phyloP scores from a whole-genome alignment of 2,888 invertebrate species.

The Tenthredo distinguenda region DNA sequence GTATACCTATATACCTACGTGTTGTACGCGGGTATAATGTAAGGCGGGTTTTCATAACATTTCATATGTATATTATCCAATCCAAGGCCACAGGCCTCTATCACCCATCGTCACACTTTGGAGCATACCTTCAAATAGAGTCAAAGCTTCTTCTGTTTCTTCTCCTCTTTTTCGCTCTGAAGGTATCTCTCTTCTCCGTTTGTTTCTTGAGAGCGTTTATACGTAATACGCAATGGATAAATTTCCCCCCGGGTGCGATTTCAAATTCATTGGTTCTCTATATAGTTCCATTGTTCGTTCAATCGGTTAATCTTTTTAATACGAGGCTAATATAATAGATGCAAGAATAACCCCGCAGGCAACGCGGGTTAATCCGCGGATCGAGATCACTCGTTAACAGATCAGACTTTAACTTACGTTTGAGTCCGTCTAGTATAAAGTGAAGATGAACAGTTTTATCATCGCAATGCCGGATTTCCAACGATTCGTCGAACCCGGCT shows the following conservation, averaged over 20 bases:
- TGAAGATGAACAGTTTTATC: background rate
- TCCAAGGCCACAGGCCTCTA: background rate
- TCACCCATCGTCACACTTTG: background rate
- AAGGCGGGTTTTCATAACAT: background rate
- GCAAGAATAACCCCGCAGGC: background rate
- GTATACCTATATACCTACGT: no score
- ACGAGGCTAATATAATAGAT: background rate
- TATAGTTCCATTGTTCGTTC: background rate
- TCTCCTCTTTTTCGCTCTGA: background rate
- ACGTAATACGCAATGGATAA: background rate
- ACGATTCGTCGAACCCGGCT: background rate
- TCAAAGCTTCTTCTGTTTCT: background rate
- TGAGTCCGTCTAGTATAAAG: background rate
- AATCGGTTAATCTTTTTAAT: background rate
- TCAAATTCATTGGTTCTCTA: background rate
- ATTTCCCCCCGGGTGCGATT: background rate
- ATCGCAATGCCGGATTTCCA: background rate
- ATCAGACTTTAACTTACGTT: background rate
- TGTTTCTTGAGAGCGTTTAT: background rate
- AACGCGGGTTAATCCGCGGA: background rate
- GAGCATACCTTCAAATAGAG: background rate
- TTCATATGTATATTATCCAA: background rate
- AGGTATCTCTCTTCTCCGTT: background rate
- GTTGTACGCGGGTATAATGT: background rate
- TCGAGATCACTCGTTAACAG: background rate